phyloP scores from a whole-genome alignment of 1,140 invertebrate species.

The Tachypleus tridentatus region DNA sequence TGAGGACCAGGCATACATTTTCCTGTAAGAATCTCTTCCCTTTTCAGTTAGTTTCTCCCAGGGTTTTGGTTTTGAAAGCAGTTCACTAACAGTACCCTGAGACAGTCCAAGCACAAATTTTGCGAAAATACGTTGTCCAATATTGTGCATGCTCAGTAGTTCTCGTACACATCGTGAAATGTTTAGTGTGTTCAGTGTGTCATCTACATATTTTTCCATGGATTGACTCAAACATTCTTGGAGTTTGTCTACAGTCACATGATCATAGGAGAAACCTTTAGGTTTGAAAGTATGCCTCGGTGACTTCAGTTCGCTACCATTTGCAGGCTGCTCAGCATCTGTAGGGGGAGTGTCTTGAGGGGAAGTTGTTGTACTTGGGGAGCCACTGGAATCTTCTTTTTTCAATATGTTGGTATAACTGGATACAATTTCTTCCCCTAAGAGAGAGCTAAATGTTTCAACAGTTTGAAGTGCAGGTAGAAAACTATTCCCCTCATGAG shows the following conservation, averaged over 20 bases:
- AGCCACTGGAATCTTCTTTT: constrained; percentile 23
- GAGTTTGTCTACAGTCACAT: constrained; percentile 48
- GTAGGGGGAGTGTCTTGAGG: constrained; percentile 11
- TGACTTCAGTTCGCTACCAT: too few species aligned
- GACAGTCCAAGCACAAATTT: constrained; percentile 95
- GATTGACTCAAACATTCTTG: constrained; percentile 87
- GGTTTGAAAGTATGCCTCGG: too few species aligned
- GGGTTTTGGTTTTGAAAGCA: constrained; percentile 96
- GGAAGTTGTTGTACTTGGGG: constrained; percentile 4
- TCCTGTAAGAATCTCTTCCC: constrained; percentile 93
- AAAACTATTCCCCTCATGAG: not conserved
- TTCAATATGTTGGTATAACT: constrained; percentile 36
- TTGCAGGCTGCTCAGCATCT: too few species aligned
- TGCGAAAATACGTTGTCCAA: constrained; percentile 95
- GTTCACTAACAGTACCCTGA: constrained; percentile 92
- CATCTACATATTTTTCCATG: constrained; percentile 85
- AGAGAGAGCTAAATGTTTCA: constrained; percentile 52
- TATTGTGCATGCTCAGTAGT: constrained; percentile 93
- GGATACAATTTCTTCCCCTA: constrained; percentile 62
- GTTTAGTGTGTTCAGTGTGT: constrained; percentile 84
- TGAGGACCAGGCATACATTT: constrained; percentile 98
- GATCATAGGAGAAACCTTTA: too few species aligned
- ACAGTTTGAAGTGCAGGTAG: constrained; percentile 30
- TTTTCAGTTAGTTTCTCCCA: constrained; percentile 99
- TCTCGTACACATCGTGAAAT: constrained; percentile 72